Evolutionary conservation across 2,888 invertebrate species (phyloP), one percentile per base, ranked within the genome.

Genomic region (Cybosia mesomella): DNA sequence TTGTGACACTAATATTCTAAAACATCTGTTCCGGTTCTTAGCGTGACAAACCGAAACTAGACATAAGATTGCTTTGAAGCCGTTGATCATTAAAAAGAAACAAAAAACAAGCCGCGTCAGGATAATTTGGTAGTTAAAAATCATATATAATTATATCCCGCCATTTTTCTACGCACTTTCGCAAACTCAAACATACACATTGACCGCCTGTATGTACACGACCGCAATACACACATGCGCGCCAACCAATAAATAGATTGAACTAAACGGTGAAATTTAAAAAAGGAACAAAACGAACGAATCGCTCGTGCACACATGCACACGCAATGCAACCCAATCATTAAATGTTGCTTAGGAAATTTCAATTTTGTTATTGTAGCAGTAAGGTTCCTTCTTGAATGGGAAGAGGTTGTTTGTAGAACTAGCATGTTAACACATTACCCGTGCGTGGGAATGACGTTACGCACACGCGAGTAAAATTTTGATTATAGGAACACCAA

Each of bases 181-280:
- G 89, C 87, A 85, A 83, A 71, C 88, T 78, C 89, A 92, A 88
- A 85, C 76, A 68, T 43, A 21, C 65, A 64, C 62, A 64, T 28
- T 64, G 76, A 81, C 76, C 83, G 77, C 86, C 72, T 83, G 84
- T 88, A 73, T 77, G 73, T 73, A 91, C 81, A 82, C 77, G 81
- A 89, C 89, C 87, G 82, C 87, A 87, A 88, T 90, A 79, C 93
- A 94, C 95, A 94, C 95, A 86, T 57, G 74, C 80, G 76, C 83
- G 85, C 71, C 87, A 83, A 89, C 94, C 95, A 95, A 94, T 95
- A 95, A 95, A 94, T 95, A 95, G 94, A 94, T 94, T 94, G 94
- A 93, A 94, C 95, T 95, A 94, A 95, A 95, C 94, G 94, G 94
- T 95, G 94, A 94, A 94, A 94, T 94, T 94, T 94, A 94, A 94